These are phyloP conservation scores for Rhinopithecus roxellana DNA, from an alignment of 2,113 vertebrate species.

Conservation along the genomic window DNA sequence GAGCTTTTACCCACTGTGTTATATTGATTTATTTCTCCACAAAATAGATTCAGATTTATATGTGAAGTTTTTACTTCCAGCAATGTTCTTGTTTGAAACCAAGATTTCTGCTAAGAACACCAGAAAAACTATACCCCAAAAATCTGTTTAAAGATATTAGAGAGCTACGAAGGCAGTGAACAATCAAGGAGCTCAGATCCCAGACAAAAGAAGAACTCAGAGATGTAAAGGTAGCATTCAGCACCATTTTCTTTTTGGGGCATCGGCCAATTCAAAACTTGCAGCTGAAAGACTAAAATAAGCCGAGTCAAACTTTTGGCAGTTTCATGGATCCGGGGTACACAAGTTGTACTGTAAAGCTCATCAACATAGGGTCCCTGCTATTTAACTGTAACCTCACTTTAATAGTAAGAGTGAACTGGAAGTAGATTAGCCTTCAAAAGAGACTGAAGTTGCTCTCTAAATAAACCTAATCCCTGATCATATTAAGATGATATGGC, in stretches of 20 bases:
- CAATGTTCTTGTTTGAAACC: neutral
- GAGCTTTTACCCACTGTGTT: neutral
- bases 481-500: neutral
- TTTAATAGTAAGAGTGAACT: neutral
- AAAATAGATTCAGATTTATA: constrained; percentile 11
- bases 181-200: neutral
- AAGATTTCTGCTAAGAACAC: neutral
- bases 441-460: neutral
- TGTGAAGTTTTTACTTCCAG: neutral
- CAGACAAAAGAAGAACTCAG: neutral
- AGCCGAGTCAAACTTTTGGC: neutral
- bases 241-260: neutral
- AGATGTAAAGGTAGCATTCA: neutral
- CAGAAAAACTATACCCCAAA: neutral
- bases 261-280: neutral
- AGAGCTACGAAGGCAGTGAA: neutral
- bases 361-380: neutral
- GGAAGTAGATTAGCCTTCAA: neutral
- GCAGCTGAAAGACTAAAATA: neutral
- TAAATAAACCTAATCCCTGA: neutral
- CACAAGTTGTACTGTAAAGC: neutral
- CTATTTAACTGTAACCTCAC: neutral
- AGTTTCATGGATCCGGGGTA: neutral
- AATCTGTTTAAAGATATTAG: neutral
- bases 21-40: neutral